These are phyloP conservation scores for Hemibagrus wyckioides DNA, from an alignment of 2,113 vertebrate species.

Conservation along the genomic window DNA sequence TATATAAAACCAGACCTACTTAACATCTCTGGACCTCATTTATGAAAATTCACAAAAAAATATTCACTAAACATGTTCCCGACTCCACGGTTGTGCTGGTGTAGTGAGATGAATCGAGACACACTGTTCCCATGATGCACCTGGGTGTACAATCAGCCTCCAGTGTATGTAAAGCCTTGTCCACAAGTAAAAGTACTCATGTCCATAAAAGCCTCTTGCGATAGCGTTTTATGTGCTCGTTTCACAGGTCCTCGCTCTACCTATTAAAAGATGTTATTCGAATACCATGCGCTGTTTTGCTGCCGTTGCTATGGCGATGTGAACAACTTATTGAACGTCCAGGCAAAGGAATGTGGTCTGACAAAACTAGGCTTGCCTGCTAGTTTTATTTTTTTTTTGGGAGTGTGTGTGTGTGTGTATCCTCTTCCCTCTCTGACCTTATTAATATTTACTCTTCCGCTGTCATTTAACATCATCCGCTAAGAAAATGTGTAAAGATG, in stretches of 20 bases:
- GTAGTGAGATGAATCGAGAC: neutral
- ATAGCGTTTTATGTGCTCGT: neutral
- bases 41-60: neutral
- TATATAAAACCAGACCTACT: neutral
- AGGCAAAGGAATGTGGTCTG: neutral
- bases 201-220: neutral
- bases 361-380: neutral
- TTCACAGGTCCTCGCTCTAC: neutral
- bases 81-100: neutral
- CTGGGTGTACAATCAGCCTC: neutral
- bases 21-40: neutral
- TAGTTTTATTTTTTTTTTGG: neutral
- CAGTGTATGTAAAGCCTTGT: no score
- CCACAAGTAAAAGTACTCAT: neutral
- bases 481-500: neutral
- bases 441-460: neutral
- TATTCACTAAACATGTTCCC: neutral
- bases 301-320: neutral
- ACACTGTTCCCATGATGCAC: neutral
- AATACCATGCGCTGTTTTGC: neutral
- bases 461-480: neutral
- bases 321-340: neutral
- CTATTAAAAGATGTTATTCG: constrained; percentile 10
- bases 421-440: neutral
- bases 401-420: no score